phyloP scores from a whole-genome alignment of 30 jellyfish, hydroid and myxozoan genomes.

The Cassiopea andromeda region DNA sequence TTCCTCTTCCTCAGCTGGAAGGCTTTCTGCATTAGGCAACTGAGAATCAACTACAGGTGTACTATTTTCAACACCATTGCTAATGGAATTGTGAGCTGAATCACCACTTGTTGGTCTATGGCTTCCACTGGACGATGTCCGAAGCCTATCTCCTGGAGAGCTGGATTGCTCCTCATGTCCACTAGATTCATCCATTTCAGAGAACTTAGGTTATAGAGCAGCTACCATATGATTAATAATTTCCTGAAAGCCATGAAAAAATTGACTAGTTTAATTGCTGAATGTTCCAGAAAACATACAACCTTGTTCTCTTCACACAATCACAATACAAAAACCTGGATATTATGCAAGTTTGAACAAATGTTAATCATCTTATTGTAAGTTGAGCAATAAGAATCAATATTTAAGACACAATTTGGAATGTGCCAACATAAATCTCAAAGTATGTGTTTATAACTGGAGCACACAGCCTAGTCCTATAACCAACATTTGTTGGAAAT shows the following conservation, averaged over 20 bases:
- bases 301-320: neutral
- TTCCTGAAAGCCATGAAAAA: neutral
- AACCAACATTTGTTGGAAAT: no score
- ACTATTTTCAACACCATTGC: neutral
- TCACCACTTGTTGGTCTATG: conserved; percentile 21
- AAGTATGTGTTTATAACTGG: no score
- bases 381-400: no score
- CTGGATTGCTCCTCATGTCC: neutral
- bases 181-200: conserved; percentile 14
- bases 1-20: neutral
- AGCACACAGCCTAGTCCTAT: no score
- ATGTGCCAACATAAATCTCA: no score
- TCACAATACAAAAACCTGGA: no score
- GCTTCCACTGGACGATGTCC: conserved; percentile 18
- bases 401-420: no score
- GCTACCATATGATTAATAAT: neutral
- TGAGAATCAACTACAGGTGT: neutral
- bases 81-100: neutral
- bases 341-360: no score
- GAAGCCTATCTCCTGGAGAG: neutral
- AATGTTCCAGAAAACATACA: neutral
- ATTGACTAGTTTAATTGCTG: neutral
- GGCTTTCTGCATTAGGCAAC: neutral
- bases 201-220: neutral
- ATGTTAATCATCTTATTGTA: no score